Evolutionary conservation across 2,113 vertebrate genomes (phyloP).

Genomic region (Antidorcas marsupialis): DNA sequence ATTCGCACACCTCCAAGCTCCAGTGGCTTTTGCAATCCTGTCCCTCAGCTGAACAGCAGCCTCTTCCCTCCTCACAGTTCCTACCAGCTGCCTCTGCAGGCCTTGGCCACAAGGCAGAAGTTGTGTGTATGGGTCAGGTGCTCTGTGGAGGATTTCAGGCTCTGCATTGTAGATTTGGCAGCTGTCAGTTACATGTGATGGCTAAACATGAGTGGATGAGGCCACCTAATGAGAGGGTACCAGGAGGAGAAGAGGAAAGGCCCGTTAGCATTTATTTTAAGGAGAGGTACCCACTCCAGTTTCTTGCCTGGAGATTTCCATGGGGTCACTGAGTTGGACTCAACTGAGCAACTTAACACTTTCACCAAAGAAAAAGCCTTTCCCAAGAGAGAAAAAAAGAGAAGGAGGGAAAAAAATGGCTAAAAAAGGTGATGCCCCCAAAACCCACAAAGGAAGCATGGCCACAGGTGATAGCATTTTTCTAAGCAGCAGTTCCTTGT

Average conservation of each 20-base stretch:
- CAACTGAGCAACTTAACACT: not conserved
- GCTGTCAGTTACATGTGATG: not conserved
- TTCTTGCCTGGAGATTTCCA: not conserved
- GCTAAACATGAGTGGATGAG: not conserved
- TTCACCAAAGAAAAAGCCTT: not conserved
- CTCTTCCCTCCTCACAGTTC: too few relatives aligned
- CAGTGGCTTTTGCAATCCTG: not conserved
- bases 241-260: not conserved
- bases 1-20: not conserved
- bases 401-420: too few relatives aligned
- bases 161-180: not conserved
- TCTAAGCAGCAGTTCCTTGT: not conserved
- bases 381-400: not conserved
- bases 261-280: not conserved
- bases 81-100: too few relatives aligned
- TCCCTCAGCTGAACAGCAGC: not conserved
- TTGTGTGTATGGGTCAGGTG: not conserved
- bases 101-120: not conserved
- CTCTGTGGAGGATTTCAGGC: not conserved
- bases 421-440: not conserved
- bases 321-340: not conserved
- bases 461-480: not conserved
- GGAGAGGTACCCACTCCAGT: not conserved
- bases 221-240: not conserved
- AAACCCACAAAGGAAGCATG: not conserved